Percentiles rank a stretch among this genome's conserved stretches.
phyloP scores from a whole-genome alignment of 2,113 vertebrate species.

The Corythoichthys intestinalis region DNA sequence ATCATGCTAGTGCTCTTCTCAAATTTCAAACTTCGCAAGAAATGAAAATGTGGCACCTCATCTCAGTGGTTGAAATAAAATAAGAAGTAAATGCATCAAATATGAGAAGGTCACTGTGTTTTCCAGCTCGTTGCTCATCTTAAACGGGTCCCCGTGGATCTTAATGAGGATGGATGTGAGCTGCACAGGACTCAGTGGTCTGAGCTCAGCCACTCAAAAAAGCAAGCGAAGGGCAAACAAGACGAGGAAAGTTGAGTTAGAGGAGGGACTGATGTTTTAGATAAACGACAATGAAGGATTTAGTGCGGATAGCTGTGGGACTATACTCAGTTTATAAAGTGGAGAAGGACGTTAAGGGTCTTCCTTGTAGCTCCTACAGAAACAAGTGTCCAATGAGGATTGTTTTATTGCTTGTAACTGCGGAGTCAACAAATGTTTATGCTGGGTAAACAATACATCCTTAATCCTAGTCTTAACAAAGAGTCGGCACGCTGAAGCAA shows the following conservation, averaged over 20 bases:
- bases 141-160: constrained; percentile 49
- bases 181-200: constrained; percentile 45
- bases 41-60: constrained; percentile 24
- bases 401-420: constrained; percentile 3
- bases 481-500: constrained; percentile 3
- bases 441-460: neutral
- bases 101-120: constrained; percentile 65
- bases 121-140: constrained; percentile 58
- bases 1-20: neutral
- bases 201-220: constrained; percentile 27
- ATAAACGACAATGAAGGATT: constrained; percentile 26
- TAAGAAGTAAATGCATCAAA: constrained; percentile 56
- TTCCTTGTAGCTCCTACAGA: constrained; percentile 1
- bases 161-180: constrained; percentile 64
- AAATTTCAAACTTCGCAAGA: constrained; percentile 16
- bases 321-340: constrained; percentile 22
- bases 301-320: constrained; percentile 18
- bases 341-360: constrained; percentile 21
- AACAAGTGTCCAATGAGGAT: constrained; percentile 10
- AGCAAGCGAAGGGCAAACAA: constrained; percentile 37
- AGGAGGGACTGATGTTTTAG: constrained; percentile 11
- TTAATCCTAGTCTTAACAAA: constrained; percentile 11
- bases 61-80: constrained; percentile 42
- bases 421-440: neutral
- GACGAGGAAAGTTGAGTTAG: constrained; percentile 24